Conservation (phyloP, 2,113 vertebrate species). For the Calypte anna region DNA sequence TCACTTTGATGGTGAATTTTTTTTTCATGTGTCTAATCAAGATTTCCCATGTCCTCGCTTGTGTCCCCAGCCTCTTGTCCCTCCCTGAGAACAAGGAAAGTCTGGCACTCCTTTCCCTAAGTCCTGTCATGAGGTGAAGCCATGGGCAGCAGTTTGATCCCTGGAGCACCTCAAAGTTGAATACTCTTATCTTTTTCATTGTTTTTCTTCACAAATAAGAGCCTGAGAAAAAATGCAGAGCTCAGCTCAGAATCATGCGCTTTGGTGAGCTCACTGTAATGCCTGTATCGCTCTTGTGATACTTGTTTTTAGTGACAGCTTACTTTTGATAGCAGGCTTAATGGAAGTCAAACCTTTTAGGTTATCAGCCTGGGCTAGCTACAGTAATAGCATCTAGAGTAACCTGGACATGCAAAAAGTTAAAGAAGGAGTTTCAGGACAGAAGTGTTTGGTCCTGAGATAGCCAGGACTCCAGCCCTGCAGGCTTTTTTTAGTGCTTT, state of each 20-base stretch:
- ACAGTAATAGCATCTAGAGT: background rate
- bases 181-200: background rate
- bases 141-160: background rate
- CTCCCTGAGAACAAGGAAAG: background rate
- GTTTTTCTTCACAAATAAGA: background rate
- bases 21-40: no score
- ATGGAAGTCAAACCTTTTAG: background rate
- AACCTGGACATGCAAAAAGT: background rate
- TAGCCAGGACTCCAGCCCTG: background rate
- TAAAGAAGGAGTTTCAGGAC: background rate
- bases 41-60: background rate
- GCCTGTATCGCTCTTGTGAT: background rate
- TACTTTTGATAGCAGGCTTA: background rate
- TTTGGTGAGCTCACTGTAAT: background rate
- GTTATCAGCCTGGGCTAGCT: background rate
- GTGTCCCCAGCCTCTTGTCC: background rate
- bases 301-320: background rate
- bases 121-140: background rate
- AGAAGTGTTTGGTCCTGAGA: background rate
- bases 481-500: background rate
- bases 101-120: background rate
- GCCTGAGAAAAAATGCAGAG: background rate
- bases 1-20: background rate
- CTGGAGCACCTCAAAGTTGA: background rate
- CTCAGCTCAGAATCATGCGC: background rate